These are phyloP conservation scores for Numenius arquata DNA, from an alignment of 2,113 vertebrate genomes.

Conservation along the genomic window DNA sequence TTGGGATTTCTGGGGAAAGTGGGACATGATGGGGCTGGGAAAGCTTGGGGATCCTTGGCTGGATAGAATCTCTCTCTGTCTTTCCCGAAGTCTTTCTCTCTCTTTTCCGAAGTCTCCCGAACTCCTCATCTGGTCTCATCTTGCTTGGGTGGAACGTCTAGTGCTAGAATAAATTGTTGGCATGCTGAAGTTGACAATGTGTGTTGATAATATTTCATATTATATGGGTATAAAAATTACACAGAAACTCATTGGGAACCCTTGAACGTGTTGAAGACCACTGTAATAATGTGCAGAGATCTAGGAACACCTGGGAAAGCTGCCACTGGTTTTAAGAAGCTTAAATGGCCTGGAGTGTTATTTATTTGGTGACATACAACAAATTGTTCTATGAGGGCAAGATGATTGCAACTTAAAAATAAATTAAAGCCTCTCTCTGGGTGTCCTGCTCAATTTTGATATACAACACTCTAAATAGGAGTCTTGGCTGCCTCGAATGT, in stretches of 20 bases:
- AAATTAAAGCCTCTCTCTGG: slow-evolving; percentile 14
- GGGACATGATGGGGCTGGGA: neutral
- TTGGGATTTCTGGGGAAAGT: neutral
- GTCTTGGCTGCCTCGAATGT: neutral
- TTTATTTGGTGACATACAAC: neutral
- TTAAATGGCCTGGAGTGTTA: neutral
- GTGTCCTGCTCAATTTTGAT: slow-evolving; percentile 8
- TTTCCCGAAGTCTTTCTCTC: neutral
- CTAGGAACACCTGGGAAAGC: neutral
- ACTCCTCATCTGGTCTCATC: neutral
- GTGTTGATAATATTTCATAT: neutral
- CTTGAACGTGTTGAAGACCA: neutral
- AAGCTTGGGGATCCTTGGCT: neutral
- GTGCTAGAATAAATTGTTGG: neutral
- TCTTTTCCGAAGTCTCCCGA: neutral
- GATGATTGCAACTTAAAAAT: slow-evolving; percentile 34
- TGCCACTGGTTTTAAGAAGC: neutral
- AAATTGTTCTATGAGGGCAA: neutral
- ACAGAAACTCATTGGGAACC: neutral
- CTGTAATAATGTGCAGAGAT: neutral
- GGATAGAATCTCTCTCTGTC: neutral
- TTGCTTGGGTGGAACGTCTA: neutral
- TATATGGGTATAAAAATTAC: neutral
- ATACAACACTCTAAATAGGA: neutral
- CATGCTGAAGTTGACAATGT: neutral